Percentiles rank a stretch among this genome's conserved stretches.
Conservation (phyloP, 2,888 invertebrate species). For the Heliconius sara region DNA sequence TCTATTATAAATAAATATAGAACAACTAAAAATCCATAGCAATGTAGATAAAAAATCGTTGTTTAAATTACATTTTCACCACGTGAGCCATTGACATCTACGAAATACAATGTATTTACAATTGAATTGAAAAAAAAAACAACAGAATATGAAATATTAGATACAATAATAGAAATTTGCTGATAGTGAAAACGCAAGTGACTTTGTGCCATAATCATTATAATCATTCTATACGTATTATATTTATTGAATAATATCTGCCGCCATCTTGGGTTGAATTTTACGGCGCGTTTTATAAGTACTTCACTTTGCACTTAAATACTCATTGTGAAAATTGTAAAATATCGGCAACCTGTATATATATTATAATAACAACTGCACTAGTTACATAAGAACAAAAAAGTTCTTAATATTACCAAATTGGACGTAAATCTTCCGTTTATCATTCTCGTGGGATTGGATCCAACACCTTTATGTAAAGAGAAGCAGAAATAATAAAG, state of each 20-base stretch:
- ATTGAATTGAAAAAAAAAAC: too few species aligned
- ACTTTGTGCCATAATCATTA: slow-evolving; percentile 4
- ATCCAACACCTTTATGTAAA: too few species aligned
- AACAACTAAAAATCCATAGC: neutral
- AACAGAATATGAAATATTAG: too few species aligned
- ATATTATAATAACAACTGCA: neutral
- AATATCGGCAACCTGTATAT: neutral
- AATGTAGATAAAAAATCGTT: neutral
- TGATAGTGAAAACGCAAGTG: neutral
- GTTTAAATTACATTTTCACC: neutral
- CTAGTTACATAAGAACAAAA: too few species aligned
- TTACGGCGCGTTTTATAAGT: neutral
- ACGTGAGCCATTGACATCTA: neutral
- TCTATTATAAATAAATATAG: neutral
- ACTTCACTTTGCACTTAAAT: neutral
- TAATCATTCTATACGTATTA: neutral
- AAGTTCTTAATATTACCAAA: too few species aligned
- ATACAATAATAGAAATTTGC: too few species aligned
- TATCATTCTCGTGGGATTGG: too few species aligned
- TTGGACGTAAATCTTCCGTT: too few species aligned
- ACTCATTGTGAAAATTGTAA: neutral
- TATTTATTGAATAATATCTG: neutral
- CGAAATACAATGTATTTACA: too few species aligned
- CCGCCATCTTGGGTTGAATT: neutral
- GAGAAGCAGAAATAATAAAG: too few species aligned